A percentile compares a stretch with the other conserved stretches of the same genome.
These are phyloP conservation scores for Drosophila hawaiiensis DNA, from an alignment of 2,888 invertebrate species.

Conservation along the genomic window DNA sequence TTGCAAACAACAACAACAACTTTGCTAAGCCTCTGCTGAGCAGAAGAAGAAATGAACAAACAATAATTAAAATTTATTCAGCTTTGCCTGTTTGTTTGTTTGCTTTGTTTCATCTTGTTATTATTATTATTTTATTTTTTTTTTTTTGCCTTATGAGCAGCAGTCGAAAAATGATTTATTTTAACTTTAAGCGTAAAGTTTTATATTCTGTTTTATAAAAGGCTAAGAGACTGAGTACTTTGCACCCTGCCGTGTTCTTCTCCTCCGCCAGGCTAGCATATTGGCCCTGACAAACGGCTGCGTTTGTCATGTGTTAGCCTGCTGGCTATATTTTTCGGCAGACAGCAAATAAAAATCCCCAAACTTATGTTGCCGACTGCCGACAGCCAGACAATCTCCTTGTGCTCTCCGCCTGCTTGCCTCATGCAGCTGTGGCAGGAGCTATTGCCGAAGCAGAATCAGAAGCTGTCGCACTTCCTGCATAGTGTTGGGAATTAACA, in stretches of 20 bases:
- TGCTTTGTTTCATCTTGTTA: background rate
- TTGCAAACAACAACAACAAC: slow-evolving; percentile 44
- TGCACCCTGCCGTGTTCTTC: background rate
- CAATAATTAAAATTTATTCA: slow-evolving; percentile 65
- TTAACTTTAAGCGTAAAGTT: slow-evolving; percentile 57
- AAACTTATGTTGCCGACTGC: slow-evolving; percentile 77
- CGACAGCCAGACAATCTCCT: slow-evolving; percentile 51
- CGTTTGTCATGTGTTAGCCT: slow-evolving; percentile 81
- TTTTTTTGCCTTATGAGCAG: background rate
- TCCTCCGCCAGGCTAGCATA: slow-evolving; percentile 28
- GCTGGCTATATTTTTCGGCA: slow-evolving; percentile 75
- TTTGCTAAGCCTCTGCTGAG: slow-evolving; percentile 43
- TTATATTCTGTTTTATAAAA: slow-evolving; percentile 14
- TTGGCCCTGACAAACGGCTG: slow-evolving; percentile 78
- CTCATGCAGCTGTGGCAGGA: slow-evolving; percentile 25
- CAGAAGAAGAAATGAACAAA: slow-evolving; percentile 39
- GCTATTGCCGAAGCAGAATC: slow-evolving; percentile 17
- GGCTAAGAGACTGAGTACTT: slow-evolving; percentile 2
- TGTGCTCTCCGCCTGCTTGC: slow-evolving; percentile 37
- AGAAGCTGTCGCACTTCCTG: slow-evolving; percentile 44
- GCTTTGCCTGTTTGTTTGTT: background rate
- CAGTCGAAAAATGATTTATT: slow-evolving; percentile 32
- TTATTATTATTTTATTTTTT: background rate
- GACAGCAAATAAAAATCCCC: slow-evolving; percentile 81
- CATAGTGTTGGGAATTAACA: slow-evolving; percentile 73